Base-by-base conservation (phyloP, 1,140 invertebrate species). In the Drosophila insularis region DNA sequence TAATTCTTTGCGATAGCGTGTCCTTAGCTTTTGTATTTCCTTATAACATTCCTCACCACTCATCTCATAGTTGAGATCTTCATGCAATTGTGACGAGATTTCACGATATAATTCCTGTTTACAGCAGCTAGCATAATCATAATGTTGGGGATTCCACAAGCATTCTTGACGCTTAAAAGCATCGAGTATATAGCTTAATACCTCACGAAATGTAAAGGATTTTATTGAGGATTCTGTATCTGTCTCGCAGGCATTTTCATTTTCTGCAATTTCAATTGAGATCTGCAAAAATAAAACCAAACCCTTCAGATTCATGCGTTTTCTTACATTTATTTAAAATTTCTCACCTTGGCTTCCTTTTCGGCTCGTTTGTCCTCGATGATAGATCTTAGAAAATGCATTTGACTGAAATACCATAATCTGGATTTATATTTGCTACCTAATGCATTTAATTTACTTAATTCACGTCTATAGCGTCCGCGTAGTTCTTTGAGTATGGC, bases 91-190 rank as follows among this genome's bases (percentile, higher is more conserved):
- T 0, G 53, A 63, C 0, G 89, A 73, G 19, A 91, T 91, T 21
- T 91, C 89, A 0, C 68, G 50, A 14, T 81, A 89, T 6, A 89
- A 59, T 1, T 86, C 80, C 68, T 76, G 82, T 43, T 90, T 91
- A 75, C 56, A 59, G 39, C 89, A 90, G 6, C 40, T 78, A 35
- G 70, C 40, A 62, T 79, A 91, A 50, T 89, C 77, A 27, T 74
- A 71, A 64, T 91, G 84, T 11, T 86, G 68, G 0, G 89, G 89
- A 78, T 91, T 91, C 89, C 89, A 91, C 19, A 91, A 74, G 7
- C 79, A 78, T 19, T 91, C 89, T 55, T 77, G 71, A 0, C 77
- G 55, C n/a, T 78, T 74, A 23, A 89, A 91, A 0, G 79, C 72
- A 2, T 86, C 66, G 11, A 91, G 72, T 17, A 91, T 74, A 39